Evolutionary conservation across 2,113 vertebrate genomes (phyloP).

Genomic region (Ceyx cyanopectus): DNA sequence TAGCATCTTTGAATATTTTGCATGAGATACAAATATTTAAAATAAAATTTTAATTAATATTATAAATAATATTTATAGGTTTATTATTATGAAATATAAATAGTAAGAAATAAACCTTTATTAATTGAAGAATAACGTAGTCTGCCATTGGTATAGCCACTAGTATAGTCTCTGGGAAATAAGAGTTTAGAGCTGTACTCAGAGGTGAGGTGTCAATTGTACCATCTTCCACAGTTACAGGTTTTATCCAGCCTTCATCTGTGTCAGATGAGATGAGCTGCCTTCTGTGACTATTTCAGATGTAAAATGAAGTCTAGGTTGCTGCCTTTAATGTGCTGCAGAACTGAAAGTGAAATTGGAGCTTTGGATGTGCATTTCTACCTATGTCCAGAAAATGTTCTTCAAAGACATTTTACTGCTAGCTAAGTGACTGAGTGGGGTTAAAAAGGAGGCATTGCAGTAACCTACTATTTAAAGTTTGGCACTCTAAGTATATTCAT

Average conservation of each 20-base stretch:
- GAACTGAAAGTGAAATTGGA: background rate
- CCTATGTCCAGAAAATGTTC: background rate
- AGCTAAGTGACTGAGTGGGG: background rate
- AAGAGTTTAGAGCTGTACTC: background rate
- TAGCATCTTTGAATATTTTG: background rate
- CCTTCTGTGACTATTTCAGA: background rate
- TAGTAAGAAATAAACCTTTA: background rate
- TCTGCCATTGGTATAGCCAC: background rate
- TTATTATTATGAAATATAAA: too few species aligned
- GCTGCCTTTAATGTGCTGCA: background rate
- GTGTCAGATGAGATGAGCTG: background rate
- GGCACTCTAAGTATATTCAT: slow-evolving; percentile 12
- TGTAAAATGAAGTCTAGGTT: background rate
- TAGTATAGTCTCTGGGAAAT: background rate
- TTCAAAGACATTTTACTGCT: background rate
- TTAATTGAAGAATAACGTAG: background rate
- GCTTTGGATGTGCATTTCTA: background rate
- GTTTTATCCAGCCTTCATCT: background rate
- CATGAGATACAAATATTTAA: background rate
- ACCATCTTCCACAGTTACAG: background rate
- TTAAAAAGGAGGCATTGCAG: slow-evolving; percentile 47
- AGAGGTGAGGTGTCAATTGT: background rate
- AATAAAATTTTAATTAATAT: too few species aligned
- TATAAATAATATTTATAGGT: too few species aligned
- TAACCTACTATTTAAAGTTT: slow-evolving; percentile 56